These are phyloP conservation scores for Sebastes iracundus DNA, from an alignment of 2,797 vertebrate genomes.

Conservation along the genomic window DNA sequence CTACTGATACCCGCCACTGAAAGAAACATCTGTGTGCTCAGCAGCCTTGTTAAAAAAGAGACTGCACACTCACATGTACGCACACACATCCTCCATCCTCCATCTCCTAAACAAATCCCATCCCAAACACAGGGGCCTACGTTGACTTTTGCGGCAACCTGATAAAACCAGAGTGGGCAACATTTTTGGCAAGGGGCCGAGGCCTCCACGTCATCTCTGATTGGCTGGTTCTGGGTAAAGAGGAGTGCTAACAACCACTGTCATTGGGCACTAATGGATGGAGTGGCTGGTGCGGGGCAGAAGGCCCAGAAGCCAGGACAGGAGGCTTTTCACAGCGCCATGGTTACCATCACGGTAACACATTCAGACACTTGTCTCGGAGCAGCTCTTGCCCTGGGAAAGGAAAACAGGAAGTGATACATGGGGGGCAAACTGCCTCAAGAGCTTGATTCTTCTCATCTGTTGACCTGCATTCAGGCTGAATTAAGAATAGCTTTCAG, in stretches of 20 bases:
- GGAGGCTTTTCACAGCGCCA: constrained; percentile 70
- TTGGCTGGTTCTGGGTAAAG: constrained; percentile 52
- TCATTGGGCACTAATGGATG: constrained; percentile 69
- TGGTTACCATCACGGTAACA: constrained; percentile 80
- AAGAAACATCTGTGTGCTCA: constrained; percentile 76
- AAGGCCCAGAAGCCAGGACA: constrained; percentile 58
- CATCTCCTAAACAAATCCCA: constrained; percentile 44
- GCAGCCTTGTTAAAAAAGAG: constrained; percentile 44
- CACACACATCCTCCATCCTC: constrained; percentile 11
- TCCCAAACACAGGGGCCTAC: constrained; percentile 40
- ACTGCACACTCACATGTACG: constrained; percentile 10
- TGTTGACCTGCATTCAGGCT: constrained; percentile 57
- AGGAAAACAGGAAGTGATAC: constrained; percentile 83
- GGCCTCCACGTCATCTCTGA: constrained; percentile 22
- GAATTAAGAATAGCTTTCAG: constrained; percentile 27
- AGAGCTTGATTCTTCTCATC: constrained; percentile 62
- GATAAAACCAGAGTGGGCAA: constrained; percentile 61
- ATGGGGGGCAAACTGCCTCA: constrained; percentile 56
- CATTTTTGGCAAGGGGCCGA: constrained; percentile 20
- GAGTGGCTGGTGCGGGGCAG: constrained; percentile 66
- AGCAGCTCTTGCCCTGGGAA: constrained; percentile 77
- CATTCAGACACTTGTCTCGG: constrained; percentile 76
- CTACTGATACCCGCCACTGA: constrained; percentile 47
- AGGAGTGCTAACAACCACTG: constrained; percentile 34
- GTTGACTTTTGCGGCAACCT: constrained; percentile 49